Evolutionary conservation across 2,888 invertebrate species (phyloP).

Genomic region (Petrolisthes manimaculis): DNA sequence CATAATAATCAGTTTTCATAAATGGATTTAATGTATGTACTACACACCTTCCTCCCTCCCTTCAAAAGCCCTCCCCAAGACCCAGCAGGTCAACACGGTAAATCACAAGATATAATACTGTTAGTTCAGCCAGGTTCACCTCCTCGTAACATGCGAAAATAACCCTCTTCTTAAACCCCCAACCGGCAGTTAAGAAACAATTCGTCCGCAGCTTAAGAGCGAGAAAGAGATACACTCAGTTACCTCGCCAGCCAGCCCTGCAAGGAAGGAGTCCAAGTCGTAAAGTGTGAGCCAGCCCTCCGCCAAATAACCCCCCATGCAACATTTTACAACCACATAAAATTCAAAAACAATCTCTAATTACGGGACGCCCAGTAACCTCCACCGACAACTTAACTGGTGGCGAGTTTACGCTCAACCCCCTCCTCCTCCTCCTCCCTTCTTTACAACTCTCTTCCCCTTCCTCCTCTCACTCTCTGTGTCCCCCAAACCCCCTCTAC

Average conservation of each 20-base stretch:
- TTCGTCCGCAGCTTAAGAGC: background rate
- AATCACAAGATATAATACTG: background rate
- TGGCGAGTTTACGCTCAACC: slow-evolving; percentile 31
- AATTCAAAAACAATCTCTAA: slow-evolving; percentile 58
- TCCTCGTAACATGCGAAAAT: slow-evolving; percentile 13
- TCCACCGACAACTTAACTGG: slow-evolving; percentile 54
- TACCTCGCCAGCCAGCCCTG: slow-evolving; percentile 7
- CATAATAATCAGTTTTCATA: no score
- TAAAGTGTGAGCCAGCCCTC: slow-evolving; percentile 35
- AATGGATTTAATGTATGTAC: no score
- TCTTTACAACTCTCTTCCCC: background rate
- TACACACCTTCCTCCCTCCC: no score
- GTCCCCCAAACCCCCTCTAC: slow-evolving; percentile 16
- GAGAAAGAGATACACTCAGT: slow-evolving; percentile 24
- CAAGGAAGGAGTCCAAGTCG: slow-evolving; percentile 42
- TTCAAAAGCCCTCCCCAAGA: no score
- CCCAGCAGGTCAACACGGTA: background rate
- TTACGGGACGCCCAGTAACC: slow-evolving; percentile 52
- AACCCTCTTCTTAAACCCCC: slow-evolving; percentile 9
- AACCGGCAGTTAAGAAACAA: slow-evolving; percentile 16
- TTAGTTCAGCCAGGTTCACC: slow-evolving; percentile 7
- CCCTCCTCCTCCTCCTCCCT: slow-evolving; percentile 3
- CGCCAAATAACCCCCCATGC: slow-evolving; percentile 58
- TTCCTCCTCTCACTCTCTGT: background rate
- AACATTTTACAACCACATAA: slow-evolving; percentile 60